Base-by-base conservation (phyloP, 2,888 invertebrate genomes). In the Caprella mutica region DNA sequence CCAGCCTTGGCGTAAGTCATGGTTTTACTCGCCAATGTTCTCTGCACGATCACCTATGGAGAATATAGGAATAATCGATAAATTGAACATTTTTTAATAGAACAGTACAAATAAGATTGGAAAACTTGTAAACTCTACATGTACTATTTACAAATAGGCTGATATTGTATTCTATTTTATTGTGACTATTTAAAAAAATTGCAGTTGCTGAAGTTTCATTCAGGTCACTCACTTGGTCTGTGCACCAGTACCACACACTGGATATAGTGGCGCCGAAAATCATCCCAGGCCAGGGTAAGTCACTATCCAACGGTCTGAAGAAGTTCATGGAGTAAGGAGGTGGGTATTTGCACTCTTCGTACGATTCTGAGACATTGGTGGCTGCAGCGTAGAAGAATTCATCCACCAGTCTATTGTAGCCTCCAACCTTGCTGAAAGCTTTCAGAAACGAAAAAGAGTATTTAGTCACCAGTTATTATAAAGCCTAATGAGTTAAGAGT, bases 1-100 rank as follows among this genome's bases (percentile, higher is more conserved):
- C 76, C 77, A 2, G 72, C 76, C 67, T 76, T 76, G 6, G 76
- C 77, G 67, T 77, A 75, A 6, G 71, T 69, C 70, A 76, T 72
- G 66, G 74, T 73, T 67, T 72, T 74, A 17, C 75, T 72, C 1
- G 75, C 72, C 46, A 76, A 68, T 1, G 72, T 70, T 23, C 76
- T 66, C 66, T 76, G 76, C 1, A 77, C 76, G 52, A 76, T 70
- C 5, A 76, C 75, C 74, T 74, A 55, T 35, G 26, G 42, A 50
- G 52, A 42, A 23, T n/a, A n/a, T n/a, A n/a, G n/a, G n/a, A n/a
- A 39, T 17, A 12, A n/a, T 19, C n/a, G n/a, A n/a, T n/a, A n/a
- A n/a, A n/a, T n/a, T n/a, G n/a, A n/a, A n/a, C n/a, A n/a, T n/a
- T n/a, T n/a, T n/a, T n/a, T n/a, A n/a, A n/a, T n/a, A n/a, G n/a